Base-by-base conservation (phyloP, 2,797 vertebrate genomes). In the Pogonophryne albipinna region DNA sequence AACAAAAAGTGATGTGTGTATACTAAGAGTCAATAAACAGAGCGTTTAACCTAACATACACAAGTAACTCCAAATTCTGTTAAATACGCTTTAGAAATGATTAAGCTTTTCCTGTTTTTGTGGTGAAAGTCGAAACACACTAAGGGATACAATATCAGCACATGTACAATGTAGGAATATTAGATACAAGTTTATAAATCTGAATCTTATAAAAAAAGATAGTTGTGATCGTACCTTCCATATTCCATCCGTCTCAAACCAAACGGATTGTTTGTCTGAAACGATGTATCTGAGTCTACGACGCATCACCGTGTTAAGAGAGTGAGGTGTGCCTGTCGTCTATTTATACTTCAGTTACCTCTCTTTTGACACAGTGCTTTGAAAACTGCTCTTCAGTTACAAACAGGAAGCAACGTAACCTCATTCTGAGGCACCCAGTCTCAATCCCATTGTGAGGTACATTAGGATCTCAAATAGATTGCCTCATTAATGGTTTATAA, bases 381-480 rank as follows among this genome's bases (percentile, higher is more conserved):
- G 71, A 88, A 83, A 80, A 69, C 66, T 85, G 82, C 83, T 91
- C 80, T 92, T 93, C 94, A 89, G 94, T 95, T 95, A 93, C 91
- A 95, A 94, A 95, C 95, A 96, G 95, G 95, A 96, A 95, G 76
- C 83, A 78, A 76, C 69, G 78, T 92, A 92, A 93, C 91, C 90
- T 93, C 91, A 90, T 92, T 92, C 78, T 84, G 74, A 91, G 73
- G 83, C 79, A 82, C 44, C 13, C 61, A 44, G 72, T 49, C 62
- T 79, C 45, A 50, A 5, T n/a, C 7, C 42, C 46, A 66, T 19
- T 51, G 27, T 44, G 27, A 61, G 61, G 56, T 34, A 45, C 63
- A 49, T 10, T 34, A 41, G 16, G 1, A n/a, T 62, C 41, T 45
- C 23, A 67, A 16, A 44, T 20, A 62, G 23, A 62, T 61, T 1